Base-by-base conservation (phyloP, 2,113 vertebrate genomes). In the Atractosteus spatula region DNA sequence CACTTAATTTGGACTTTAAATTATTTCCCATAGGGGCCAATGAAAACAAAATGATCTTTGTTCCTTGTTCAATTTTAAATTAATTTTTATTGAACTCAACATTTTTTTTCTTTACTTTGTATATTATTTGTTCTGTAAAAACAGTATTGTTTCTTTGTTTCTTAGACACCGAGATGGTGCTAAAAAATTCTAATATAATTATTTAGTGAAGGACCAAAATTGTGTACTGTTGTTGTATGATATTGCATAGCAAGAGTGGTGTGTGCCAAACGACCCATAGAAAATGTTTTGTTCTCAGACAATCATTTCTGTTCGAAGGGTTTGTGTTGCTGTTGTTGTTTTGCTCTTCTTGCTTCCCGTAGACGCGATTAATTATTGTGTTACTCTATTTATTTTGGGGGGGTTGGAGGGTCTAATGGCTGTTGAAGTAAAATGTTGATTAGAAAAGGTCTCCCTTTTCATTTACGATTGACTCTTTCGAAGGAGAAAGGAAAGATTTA, bases 131-230 rank as follows among this genome's bases (percentile, higher is more conserved):
- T 86, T 92, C 91, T 91, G 93, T 90, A 91, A 89, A 89, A 91
- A 93, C 95, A 97, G 95, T 96, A 95, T 97, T 96, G 88, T 89
- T 91, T 88, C 79, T 14, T 59, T 59, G 7, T 69, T 78, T 85
- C 79, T 81, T 86, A 83, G 87, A 88, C 87, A 87, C 86, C 64
- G 73, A 1, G 62, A 12, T 82, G 71, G 86, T 94, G 93, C 93
- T 92, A 91, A 93, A 94, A 79, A 68, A 92, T 93, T 92, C 95
- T 96, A 94, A 96, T 96, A 92, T 93, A 95, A 96, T 94, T 89
- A 79, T 77, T 87, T 93, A 94, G 95, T 92, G 93, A 95, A 94
- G 96, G 97, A 98, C 96, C 96, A 98, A 97, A 97, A 87, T 88
- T 71, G 85, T 93, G 93, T 92, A 76, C 88, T 88, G 83, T 87